A percentile compares a stretch with the other conserved stretches of the same genome.
phyloP scores from a whole-genome alignment of 2,113 vertebrate genomes.

The Epinephelus cyanopodus region DNA sequence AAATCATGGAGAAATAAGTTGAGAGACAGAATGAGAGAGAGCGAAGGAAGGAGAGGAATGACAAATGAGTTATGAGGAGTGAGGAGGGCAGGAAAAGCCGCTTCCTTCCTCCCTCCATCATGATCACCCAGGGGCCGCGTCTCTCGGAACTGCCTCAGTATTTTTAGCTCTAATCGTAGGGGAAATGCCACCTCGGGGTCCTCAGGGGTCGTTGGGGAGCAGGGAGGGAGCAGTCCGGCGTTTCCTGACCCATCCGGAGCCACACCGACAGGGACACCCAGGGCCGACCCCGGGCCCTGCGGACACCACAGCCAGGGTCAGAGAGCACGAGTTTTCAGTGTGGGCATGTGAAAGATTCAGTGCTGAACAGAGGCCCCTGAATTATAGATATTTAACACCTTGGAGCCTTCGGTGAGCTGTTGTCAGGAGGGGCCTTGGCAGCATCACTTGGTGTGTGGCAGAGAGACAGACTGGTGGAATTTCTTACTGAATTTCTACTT shows the following conservation, averaged over 20 bases:
- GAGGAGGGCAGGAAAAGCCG: conserved; percentile 59
- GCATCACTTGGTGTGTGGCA: neutral
- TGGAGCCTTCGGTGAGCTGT: neutral
- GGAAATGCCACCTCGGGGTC: conserved; percentile 74
- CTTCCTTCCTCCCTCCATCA: conserved; percentile 72
- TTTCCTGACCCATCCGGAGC: conserved; percentile 64
- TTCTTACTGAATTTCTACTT: too few relatives aligned
- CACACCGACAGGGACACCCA: conserved; percentile 36
- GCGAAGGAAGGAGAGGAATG: neutral
- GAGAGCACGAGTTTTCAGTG: conserved; percentile 1
- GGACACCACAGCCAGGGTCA: conserved; percentile 57
- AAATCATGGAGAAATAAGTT: conserved; percentile 5
- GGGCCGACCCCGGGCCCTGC: conserved; percentile 36
- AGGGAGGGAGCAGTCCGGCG: conserved; percentile 38
- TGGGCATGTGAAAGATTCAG: conserved; percentile 19
- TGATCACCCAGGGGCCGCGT: conserved; percentile 51
- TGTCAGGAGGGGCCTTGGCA: neutral
- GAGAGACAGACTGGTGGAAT: too few relatives aligned
- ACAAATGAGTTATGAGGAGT: conserved; percentile 56
- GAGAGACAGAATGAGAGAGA: conserved; percentile 26
- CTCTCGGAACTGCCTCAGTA: conserved; percentile 32
- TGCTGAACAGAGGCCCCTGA: neutral
- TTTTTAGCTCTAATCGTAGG: conserved; percentile 71
- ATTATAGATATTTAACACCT: conserved; percentile 11
- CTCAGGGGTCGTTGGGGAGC: conserved; percentile 56